Evolutionary conservation across 1,140 invertebrate genomes (phyloP), one percentile per base, ranked within the genome.

Genomic region (Drosophila pallidifrons): DNA sequence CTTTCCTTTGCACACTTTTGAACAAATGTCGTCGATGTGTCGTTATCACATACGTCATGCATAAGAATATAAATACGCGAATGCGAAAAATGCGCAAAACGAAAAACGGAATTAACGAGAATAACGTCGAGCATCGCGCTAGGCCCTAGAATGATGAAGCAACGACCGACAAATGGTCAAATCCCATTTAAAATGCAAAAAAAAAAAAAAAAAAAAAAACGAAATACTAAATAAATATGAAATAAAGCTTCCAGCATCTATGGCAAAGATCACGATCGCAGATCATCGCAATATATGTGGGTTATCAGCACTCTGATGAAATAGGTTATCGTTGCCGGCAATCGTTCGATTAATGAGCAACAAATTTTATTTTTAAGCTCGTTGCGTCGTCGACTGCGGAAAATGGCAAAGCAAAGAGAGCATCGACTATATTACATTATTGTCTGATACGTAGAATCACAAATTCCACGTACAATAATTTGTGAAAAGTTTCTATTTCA

Each of bases 251-350:
- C 81, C 77, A 81, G 79, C 81, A 81, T 85, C n/a, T 68, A 72
- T 80, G 81, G 51, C 81, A 83, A 70, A 74, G 81, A 85, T 83
- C 81, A 85, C 54, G 81, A 83, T 81, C 81, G 81, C 38, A 75
- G 72, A 64, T 75, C 67, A 71, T 16, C 46, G 46, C 66, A 55
- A 64, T 74, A 68, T 61, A 58, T 64, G 45, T 57, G 60, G 81
- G 81, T 85, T 83, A 83, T 83, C 81, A 16, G 20, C 30, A 32
- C 55, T 51, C 73, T 52, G 52, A 72, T 85, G 57, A 81, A 83
- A 85, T 85, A 81, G 81, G 77, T 85, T 83, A 83, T 83, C 81
- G 43, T 8, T 49, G 45, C 5, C 60, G 81, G 64, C 67, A 41
- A 83, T 83, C 77, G 81, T 77, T 80, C 81, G 77, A 77, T 83